Evolutionary conservation across 2,797 vertebrate species (phyloP), one percentile per base, ranked within the genome.

Genomic region (Bradypodion ventrale): DNA sequence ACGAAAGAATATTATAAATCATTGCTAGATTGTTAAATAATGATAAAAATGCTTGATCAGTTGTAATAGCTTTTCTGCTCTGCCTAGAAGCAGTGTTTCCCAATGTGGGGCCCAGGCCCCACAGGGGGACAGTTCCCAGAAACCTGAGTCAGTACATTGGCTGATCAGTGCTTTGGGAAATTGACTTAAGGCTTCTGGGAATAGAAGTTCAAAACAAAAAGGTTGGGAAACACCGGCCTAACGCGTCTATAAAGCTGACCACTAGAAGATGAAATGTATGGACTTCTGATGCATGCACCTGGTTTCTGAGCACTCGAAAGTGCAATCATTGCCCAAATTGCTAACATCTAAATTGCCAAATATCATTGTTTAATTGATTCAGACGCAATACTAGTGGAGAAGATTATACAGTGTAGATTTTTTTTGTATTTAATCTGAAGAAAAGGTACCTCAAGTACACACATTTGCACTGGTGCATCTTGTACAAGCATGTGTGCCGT

Each of bases 381-480:
- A 76, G 85, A 23, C 88, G 89, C 29, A 84, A 0, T 87, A 70
- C 75, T 78, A 75, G 52, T 66, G 83, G 89, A 84, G 85, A 87
- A 91, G 87, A 87, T 89, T 91, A 73, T 91, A 92, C 88, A 85
- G 80, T 80, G 78, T 52, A 9, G 77, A 92, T 92, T 86, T 92
- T 86, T 92, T 92, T 86, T 92, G 93, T 91, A 90, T 91, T 92
- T 95, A 93, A 91, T 93, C 91, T 84, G 87, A 66, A 72, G 32
- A 7, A 92, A 90, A 89, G 90, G 91, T 96, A 96, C 96, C 96
- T 96, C 96, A 93, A 84, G 90, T 88, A 93, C 92, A 89, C 92
- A 84, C 89, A 85, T 93, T 95, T 96, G 95, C 95, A 96, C 93
- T 91, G 91, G 89, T 92, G 90, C 93, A 93, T 74, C 83, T n/a